phyloP scores from a whole-genome alignment of 2,888 invertebrate genomes.

The Clusia tigrina region DNA sequence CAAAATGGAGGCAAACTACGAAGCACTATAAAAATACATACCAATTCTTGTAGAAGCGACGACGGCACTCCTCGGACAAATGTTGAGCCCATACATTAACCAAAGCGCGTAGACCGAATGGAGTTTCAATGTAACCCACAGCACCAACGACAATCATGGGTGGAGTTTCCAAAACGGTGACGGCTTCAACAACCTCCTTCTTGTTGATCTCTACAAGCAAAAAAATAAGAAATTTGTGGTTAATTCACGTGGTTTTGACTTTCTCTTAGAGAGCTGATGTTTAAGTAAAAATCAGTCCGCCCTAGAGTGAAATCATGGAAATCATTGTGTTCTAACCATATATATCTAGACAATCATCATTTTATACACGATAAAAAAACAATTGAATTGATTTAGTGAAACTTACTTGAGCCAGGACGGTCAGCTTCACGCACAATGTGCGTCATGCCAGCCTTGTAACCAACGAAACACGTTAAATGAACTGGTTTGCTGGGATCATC shows the following conservation, averaged over 20 bases:
- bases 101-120: slow-evolving; percentile 92
- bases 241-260: slow-evolving; percentile 25
- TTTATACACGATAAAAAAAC: too few relatives aligned
- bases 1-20: slow-evolving; percentile 40
- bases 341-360: slow-evolving; percentile 63
- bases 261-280: too few relatives aligned
- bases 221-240: slow-evolving; percentile 15
- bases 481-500: slow-evolving; percentile 97
- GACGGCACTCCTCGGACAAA: slow-evolving; percentile 96
- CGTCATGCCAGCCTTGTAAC: slow-evolving; percentile 99
- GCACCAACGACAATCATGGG: slow-evolving; percentile 98
- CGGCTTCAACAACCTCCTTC: slow-evolving; percentile 99
- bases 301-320: slow-evolving; percentile 63
- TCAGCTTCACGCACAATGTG: slow-evolving; percentile 99
- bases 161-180: slow-evolving; percentile 97
- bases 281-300: slow-evolving; percentile 63
- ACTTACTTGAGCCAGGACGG: slow-evolving; percentile 97
- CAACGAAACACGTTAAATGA: slow-evolving; percentile 96
- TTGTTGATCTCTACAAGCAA: slow-evolving; percentile 98
- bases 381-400: neutral
- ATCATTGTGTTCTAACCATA: slow-evolving; percentile 63
- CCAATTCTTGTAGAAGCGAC: slow-evolving; percentile 99
- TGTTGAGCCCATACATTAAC: slow-evolving; percentile 99
- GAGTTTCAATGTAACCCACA: slow-evolving; percentile 99
- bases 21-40: slow-evolving; percentile 65